Evolutionary conservation across 2,797 vertebrate genomes (phyloP).

Genomic region (Lutjanus argentimaculatus): DNA sequence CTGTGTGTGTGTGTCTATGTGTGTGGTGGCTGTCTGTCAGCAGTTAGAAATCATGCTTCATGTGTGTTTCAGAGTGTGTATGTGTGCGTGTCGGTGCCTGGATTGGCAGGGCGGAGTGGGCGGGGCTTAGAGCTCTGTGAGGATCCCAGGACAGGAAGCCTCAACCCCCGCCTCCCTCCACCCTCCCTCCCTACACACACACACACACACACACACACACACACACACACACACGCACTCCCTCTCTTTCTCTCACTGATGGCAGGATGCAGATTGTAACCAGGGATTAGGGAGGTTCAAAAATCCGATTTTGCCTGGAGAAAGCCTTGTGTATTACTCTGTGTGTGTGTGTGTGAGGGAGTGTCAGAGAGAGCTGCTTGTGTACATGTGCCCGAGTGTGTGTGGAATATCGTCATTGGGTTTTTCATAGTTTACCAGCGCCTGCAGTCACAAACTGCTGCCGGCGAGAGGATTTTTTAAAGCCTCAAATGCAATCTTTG

Average conservation of each 20-base stretch:
- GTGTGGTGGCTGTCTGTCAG: constrained; percentile 56
- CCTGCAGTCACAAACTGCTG: constrained; percentile 60
- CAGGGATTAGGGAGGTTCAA: constrained; percentile 91
- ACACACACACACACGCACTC: constrained; percentile 26
- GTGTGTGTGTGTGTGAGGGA: constrained; percentile 44
- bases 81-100: constrained; percentile 56
- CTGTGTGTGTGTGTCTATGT: constrained; percentile 19
- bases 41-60: constrained; percentile 61
- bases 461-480: constrained; percentile 67
- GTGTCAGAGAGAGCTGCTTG: constrained; percentile 37
- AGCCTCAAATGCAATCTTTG: constrained; percentile 77
- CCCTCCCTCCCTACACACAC: neutral
- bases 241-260: constrained; percentile 81
- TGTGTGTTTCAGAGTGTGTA: constrained; percentile 62
- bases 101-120: constrained; percentile 72
- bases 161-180: neutral
- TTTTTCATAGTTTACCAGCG: constrained; percentile 87
- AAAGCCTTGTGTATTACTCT: constrained; percentile 84
- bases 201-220: neutral
- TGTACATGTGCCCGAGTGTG: constrained; percentile 53
- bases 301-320: constrained; percentile 92
- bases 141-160: constrained; percentile 75
- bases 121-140: constrained; percentile 61
- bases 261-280: constrained; percentile 92
- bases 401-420: constrained; percentile 76